Evolutionary conservation across 2,797 vertebrate species (phyloP), one percentile per base, ranked within the genome.

Genomic region (Todus mexicanus): DNA sequence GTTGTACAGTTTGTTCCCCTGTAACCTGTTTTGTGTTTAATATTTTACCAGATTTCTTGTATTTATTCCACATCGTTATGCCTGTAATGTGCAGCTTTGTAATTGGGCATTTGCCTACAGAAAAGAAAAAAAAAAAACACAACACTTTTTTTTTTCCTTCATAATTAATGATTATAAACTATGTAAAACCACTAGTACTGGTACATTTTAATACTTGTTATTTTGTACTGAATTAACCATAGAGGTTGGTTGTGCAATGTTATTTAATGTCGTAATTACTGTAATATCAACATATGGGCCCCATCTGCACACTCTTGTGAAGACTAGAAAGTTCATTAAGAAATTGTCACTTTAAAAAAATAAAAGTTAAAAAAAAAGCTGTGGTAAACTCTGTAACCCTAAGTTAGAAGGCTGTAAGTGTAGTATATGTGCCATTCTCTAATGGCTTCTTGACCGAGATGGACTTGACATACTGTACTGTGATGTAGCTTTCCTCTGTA

Each of bases 81-180:
- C 98, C 97, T 98, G 97, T 98, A 98, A 98, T 97, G 98, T 98
- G 98, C 98, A 98, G 98, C 98, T 98, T 98, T 98, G 98, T 98
- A 98, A 98, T 97, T 97, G 98, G 98, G 98, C 98, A 97, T 98
- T 98, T 97, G 98, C 98, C 98, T 98, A 97, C 98, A 96, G 97
- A 98, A 98, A 97, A 98, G 97, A 97, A 97, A 98, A 40, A 31
- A 13, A 27, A 23, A 47, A 20, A 21, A 31, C 11, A 51, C 35
- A 12, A 13, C 87, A 88, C 50, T 7, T 84, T 92, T 92, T 87
- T 43, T 45, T 96, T 71, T 77, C 95, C 97, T 97, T 97, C 95
- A 94, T 97, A 93, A 97, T 97, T 82, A 96, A 98, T 98, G 97
- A 96, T 91, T 91, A 91, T 94, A 95, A 96, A 96, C 96, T 79